Evolutionary conservation across 2,797 vertebrate species (phyloP).

Genomic region (Eulemur albifrons): DNA sequence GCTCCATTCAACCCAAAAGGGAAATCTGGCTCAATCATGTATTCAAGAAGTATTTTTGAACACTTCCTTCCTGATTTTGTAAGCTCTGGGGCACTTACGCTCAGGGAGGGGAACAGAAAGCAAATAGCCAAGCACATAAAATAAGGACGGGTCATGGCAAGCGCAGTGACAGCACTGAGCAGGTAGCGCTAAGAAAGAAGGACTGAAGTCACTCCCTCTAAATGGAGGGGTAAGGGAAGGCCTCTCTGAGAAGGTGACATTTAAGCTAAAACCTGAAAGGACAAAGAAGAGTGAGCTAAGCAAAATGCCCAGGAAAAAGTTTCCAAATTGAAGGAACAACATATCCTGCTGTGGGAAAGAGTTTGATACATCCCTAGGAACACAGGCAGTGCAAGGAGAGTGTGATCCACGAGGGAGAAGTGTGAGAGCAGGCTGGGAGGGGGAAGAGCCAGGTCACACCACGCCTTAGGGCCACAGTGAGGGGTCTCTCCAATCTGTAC

Average conservation of each 20-base stretch:
- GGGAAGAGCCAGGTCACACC: neutral
- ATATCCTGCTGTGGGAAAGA: neutral
- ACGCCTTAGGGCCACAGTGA: neutral
- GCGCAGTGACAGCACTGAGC: neutral
- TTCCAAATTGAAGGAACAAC: neutral
- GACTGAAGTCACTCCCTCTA: neutral
- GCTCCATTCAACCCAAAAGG: neutral
- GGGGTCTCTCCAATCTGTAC: neutral
- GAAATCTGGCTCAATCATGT: neutral
- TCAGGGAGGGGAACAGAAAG: neutral
- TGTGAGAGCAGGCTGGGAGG: too few species aligned
- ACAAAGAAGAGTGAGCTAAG: neutral
- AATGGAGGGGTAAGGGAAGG: neutral
- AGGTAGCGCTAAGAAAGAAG: neutral
- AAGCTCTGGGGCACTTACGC: neutral
- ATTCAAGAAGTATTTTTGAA: conserved; percentile 21
- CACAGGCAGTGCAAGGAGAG: neutral
- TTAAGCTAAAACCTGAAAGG: neutral
- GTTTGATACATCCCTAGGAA: neutral
- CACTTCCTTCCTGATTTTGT: neutral
- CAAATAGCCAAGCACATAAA: neutral
- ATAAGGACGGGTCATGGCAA: neutral
- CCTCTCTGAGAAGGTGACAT: neutral
- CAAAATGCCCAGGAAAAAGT: neutral
- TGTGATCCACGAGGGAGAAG: rapidly evolving